Evolutionary conservation across 2,888 invertebrate species (phyloP).

Genomic region (Melipona beecheii): DNA sequence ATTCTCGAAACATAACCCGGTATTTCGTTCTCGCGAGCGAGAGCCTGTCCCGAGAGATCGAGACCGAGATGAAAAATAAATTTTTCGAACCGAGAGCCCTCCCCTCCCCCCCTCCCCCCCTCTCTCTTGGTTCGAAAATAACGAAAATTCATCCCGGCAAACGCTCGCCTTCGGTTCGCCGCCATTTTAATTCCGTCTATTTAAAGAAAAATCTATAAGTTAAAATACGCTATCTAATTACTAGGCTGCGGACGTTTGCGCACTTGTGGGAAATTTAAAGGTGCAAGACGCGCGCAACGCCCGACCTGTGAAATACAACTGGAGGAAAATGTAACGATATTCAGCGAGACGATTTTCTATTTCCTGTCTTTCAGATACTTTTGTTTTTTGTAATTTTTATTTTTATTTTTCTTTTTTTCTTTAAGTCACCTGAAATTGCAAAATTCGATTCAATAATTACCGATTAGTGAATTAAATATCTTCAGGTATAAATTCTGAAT

Average conservation of each 20-base stretch:
- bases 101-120: too few relatives aligned
- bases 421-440: neutral
- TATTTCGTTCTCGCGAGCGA: conserved; percentile 11
- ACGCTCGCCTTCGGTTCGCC: neutral
- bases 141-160: neutral
- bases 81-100: neutral
- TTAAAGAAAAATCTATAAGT: conserved; percentile 3
- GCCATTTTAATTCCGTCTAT: neutral
- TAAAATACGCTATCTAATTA: neutral
- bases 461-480: too few relatives aligned
- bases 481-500: neutral
- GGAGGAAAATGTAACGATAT: too few relatives aligned
- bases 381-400: too few relatives aligned
- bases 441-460: too few relatives aligned
- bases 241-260: neutral
- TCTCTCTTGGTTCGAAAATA: neutral
- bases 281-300: too few relatives aligned
- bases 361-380: too few relatives aligned
- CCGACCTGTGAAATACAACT: too few relatives aligned
- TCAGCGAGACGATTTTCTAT: too few relatives aligned
- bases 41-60: too few relatives aligned
- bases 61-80: neutral
- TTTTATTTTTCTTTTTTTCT: too few relatives aligned
- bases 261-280: neutral
- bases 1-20: conserved; percentile 11